Evolutionary conservation across 2,113 vertebrate genomes (phyloP), one percentile per base, ranked within the genome.

Genomic region (Psilopsiagon aurifrons): DNA sequence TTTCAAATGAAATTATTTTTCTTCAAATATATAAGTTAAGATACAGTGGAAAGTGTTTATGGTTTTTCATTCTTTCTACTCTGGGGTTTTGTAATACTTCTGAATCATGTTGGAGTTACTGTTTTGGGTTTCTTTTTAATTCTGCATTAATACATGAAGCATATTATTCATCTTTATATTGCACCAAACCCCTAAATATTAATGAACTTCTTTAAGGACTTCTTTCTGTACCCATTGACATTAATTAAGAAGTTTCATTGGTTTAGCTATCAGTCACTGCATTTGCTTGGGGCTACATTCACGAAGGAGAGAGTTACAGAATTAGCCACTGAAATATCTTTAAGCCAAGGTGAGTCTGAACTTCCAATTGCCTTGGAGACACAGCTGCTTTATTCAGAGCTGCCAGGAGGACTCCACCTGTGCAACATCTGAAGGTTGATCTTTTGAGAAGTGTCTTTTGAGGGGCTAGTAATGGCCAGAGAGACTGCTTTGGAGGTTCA

Each of bases 141-240:
- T 83, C 39, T 49, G 5, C n/a, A 4, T 64, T 82, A 86, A 86
- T 25, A 47, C 24, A 49, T 4, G 33, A 60, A 88, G 55, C 35
- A n/a, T 51, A 47, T 64, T 41, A 60, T 55, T 95, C 76, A 63
- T 47, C 85, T 76, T 88, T 55, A 47, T 52, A n/a, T 69, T 90
- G 80, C 62, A 84, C 73, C 69, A 90, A 82, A 84, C 9, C 47
- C 29, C 47, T 91, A 62, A 20, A 28, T 91, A 90, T 94, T 94
- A 93, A 93, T 96, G 94, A 91, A 93, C 62, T 89, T 91, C 73
- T 95, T 94, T 69, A 86, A 94, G 77, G 80, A 55, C 88, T 86
- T 73, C 24, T 35, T 75, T 95, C 77, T 66, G 47, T 86, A 81
- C 57, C 52, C 77, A 19, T 35, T 89, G 94, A 94, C 70, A 28